phyloP scores from a whole-genome alignment of 2,888 invertebrate species.

The Parnassius smintheus region DNA sequence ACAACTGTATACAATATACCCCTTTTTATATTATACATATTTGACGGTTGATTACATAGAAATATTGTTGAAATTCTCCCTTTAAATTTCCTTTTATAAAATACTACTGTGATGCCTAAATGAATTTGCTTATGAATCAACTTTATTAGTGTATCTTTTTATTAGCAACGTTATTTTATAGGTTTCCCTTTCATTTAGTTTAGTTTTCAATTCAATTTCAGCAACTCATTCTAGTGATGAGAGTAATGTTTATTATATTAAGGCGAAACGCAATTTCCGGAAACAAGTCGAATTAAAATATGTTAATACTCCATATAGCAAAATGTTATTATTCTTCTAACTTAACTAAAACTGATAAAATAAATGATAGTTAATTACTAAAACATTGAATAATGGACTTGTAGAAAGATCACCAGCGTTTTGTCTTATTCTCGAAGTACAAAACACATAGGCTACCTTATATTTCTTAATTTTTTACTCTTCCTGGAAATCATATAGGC shows the following conservation, averaged over 20 bases:
- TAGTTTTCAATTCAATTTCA: slow-evolving; percentile 64
- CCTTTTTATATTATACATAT: slow-evolving; percentile 39
- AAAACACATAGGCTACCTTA: slow-evolving; percentile 68
- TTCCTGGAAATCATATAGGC: slow-evolving; percentile 58
- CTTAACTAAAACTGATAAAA: slow-evolving; percentile 1
- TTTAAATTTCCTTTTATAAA: slow-evolving; percentile 34
- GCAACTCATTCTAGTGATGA: slow-evolving; percentile 56
- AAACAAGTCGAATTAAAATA: slow-evolving; percentile 24
- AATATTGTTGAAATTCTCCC: slow-evolving; percentile 36
- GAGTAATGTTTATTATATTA: slow-evolving; percentile 40
- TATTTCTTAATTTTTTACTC: slow-evolving; percentile 51
- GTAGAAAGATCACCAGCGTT: slow-evolving; percentile 36
- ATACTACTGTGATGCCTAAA: slow-evolving; percentile 41
- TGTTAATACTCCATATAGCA: slow-evolving; percentile 3
- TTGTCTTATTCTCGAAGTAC: slow-evolving; percentile 75
- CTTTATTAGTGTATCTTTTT: slow-evolving; percentile 15
- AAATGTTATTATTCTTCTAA: slow-evolving; percentile 6
- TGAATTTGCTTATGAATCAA: slow-evolving; percentile 45
- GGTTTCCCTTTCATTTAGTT: slow-evolving; percentile 60
- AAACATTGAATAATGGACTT: slow-evolving; percentile 8
- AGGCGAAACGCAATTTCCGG: slow-evolving; percentile 30
- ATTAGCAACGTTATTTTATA: slow-evolving; percentile 39
- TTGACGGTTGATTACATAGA: slow-evolving; percentile 39
- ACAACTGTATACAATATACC: slow-evolving; percentile 74
- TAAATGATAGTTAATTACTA: not conserved